These are phyloP conservation scores for Trileptium ribeirensis DNA, from an alignment of 2,888 invertebrate genomes.

Conservation along the genomic window DNA sequence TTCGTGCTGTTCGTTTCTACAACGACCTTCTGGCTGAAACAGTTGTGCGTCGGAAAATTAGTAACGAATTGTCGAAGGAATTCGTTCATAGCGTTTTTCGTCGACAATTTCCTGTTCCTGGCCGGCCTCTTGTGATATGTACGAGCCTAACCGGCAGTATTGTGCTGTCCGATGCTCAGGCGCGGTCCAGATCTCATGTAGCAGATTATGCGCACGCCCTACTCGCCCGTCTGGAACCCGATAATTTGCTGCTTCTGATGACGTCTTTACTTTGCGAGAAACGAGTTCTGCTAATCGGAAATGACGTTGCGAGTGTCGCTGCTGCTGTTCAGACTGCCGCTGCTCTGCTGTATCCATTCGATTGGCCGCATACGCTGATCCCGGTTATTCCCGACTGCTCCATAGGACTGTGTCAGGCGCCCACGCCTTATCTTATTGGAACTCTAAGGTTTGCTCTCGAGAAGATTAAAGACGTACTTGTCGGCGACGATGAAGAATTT, in stretches of 20 bases:
- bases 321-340: background rate
- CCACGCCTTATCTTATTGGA: constrained; percentile 68
- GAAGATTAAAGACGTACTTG: constrained; percentile 9
- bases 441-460: constrained; percentile 19
- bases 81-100: constrained; percentile 10
- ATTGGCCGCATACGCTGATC: constrained; percentile 75
- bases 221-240: background rate
- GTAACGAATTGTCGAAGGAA: background rate
- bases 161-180: background rate
- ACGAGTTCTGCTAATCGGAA: constrained; percentile 19
- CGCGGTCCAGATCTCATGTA: background rate
- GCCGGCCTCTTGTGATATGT: constrained; percentile 9
- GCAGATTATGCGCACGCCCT: background rate
- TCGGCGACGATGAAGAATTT: constrained; percentile 21
- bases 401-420: constrained; percentile 64
- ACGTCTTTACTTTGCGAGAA: constrained; percentile 21
- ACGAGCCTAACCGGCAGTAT: background rate
- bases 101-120: background rate
- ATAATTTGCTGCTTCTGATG: constrained; percentile 4
- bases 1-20: constrained; percentile 1
- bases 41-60: background rate
- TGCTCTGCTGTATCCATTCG: constrained; percentile 60
- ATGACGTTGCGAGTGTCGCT: background rate
- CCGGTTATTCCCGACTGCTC: constrained; percentile 65
- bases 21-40: background rate